Evolutionary conservation across 2,113 vertebrate species (phyloP).

Genomic region (Globicephala melas): DNA sequence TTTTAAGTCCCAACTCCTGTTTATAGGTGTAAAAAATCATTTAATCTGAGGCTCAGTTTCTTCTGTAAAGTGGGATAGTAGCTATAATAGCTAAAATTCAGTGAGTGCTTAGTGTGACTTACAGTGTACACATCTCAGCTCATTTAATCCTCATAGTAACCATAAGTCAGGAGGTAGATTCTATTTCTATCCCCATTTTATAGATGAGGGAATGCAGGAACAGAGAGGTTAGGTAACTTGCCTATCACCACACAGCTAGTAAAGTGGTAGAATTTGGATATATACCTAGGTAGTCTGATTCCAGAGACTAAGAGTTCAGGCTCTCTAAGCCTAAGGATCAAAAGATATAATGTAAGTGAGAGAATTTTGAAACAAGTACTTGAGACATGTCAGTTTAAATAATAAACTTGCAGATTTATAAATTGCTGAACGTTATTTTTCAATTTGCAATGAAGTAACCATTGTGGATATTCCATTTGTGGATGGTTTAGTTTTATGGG

Average conservation of each 20-base stretch:
- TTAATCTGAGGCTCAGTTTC: background rate
- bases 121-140: background rate
- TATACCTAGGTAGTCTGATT: background rate
- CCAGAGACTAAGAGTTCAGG: background rate
- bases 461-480: background rate
- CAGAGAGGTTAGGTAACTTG: background rate
- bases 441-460: slow-evolving; percentile 12
- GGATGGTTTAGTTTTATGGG: background rate
- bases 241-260: background rate
- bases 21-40: background rate
- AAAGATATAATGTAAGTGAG: background rate
- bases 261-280: background rate
- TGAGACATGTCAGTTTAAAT: background rate
- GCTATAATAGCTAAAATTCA: background rate
- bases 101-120: background rate
- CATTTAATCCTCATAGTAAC: background rate
- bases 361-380: background rate
- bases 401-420: background rate
- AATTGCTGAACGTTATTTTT: slow-evolving; percentile 9
- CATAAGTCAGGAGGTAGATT: background rate
- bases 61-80: background rate
- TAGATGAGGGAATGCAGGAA: background rate
- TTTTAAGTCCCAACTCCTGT: slow-evolving; percentile 13
- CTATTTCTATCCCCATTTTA: background rate
- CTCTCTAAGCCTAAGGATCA: background rate